Evolutionary conservation across 2,888 invertebrate species (phyloP), one percentile per base, ranked within the genome.

Genomic region (Aproaerema taeniolella): DNA sequence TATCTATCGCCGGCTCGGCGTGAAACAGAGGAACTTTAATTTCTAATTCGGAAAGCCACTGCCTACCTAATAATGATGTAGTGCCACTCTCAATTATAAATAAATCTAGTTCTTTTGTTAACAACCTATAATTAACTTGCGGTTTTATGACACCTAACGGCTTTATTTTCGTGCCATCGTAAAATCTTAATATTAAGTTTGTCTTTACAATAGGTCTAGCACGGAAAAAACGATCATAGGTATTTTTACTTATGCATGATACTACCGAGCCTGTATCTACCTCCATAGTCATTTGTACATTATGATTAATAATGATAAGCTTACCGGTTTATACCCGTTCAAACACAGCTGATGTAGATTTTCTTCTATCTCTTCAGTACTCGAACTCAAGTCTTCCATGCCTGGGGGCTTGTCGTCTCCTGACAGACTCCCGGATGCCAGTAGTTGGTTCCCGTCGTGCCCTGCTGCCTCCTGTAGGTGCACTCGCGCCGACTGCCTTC

Each of bases 61-160:
- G 49, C 16, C 51, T 41, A 1, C 50, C 50, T 1, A 52, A 14
- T 28, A 51, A 35, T 0, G 42, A 41, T 2, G 53, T 49, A 1
- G 44, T 49, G 6, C 44, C 49, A 1, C 40, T 28, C 0, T 46
- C 25, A 3, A 52, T 45, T 0, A 53, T 13, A 42, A 43, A 50
- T 11, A 50, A 31, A 8, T 45, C 42, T 29, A 42, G 25, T 3
- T 2, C 7, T 24, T 45, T 45, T 2, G 8, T n/a, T 9, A 3
- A 3, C 3, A 12, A 13, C 7, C 12, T 20, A 25, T 48, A 47
- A 0, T 1, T 28, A 1, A 54, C 46, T 1, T 9, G 1, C 1
- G 48, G 47, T 25, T 12, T 44, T 6, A 52, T 44, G 7, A 46
- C 28, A 1, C 50, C 49, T 8, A 52, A 8, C 2, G 54, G 52